These are phyloP conservation scores for Xiphophorus couchianus DNA, from an alignment of 2,113 vertebrate genomes.

Conservation along the genomic window DNA sequence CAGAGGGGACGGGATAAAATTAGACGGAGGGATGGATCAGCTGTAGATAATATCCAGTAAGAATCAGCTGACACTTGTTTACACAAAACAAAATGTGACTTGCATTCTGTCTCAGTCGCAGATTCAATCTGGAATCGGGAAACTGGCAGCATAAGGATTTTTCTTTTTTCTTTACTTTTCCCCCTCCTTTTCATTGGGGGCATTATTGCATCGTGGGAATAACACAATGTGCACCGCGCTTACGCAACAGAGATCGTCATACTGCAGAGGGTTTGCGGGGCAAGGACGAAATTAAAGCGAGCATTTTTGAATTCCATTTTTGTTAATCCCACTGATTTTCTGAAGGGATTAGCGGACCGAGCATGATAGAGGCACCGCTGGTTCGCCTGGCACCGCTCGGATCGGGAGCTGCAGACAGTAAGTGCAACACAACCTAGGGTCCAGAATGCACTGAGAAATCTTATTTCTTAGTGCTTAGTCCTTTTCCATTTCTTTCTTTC, in stretches of 20 bases:
- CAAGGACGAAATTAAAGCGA: slow-evolving; percentile 74
- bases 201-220: not conserved
- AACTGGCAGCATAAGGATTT: not conserved
- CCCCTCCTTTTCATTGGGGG: slow-evolving; percentile 16
- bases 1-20: slow-evolving; percentile 23
- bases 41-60: slow-evolving; percentile 36
- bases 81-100: slow-evolving; percentile 7
- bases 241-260: slow-evolving; percentile 73
- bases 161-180: not conserved
- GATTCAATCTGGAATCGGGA: not conserved
- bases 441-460: slow-evolving; percentile 12
- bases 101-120: not conserved
- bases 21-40: slow-evolving; percentile 36
- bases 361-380: slow-evolving; percentile 71
- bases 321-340: slow-evolving; percentile 78
- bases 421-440: slow-evolving; percentile 17
- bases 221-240: slow-evolving; percentile 39
- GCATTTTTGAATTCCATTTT: slow-evolving; percentile 71
- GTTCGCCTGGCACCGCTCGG: slow-evolving; percentile 38
- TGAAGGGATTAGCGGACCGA: slow-evolving; percentile 79
- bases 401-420: slow-evolving; percentile 24
- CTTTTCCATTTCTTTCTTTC: not conserved
- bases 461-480: not conserved
- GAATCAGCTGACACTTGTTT: slow-evolving; percentile 31
- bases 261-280: slow-evolving; percentile 43